Conservation (phyloP, 2,113 vertebrate genomes). For the Lepisosteus oculatus region DNA sequence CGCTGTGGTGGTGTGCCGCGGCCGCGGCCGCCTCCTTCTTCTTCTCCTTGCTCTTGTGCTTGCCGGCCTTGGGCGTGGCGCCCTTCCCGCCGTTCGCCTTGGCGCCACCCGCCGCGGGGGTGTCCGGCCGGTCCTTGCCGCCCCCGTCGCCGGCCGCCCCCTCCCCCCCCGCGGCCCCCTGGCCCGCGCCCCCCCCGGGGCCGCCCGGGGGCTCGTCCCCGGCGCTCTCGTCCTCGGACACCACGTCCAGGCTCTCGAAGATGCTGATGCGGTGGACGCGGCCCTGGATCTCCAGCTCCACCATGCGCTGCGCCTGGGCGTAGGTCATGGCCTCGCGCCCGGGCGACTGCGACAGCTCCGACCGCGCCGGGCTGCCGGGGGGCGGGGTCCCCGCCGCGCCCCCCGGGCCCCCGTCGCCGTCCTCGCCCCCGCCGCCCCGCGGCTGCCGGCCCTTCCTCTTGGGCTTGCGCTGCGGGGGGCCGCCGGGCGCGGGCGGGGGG, state of each 20-base stretch:
- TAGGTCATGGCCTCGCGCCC: conserved; percentile 94
- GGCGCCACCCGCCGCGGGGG: conserved; percentile 71
- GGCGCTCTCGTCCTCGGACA: conserved; percentile 91
- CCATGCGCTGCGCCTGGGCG: conserved; percentile 94
- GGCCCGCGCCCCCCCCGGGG: conserved; percentile 65
- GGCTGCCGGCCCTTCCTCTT: conserved; percentile 91
- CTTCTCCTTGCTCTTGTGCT: conserved; percentile 96
- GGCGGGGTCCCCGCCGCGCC: conserved; percentile 45
- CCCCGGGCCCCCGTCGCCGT: conserved; percentile 23
- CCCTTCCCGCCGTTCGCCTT: conserved; percentile 64
- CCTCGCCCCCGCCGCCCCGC: conserved; percentile 61
- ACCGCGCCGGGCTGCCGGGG: conserved; percentile 81
- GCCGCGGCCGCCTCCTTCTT: conserved; percentile 80
- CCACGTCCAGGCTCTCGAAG: conserved; percentile 93
- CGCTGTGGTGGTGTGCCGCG: conserved; percentile 64
- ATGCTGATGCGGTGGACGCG: conserved; percentile 95
- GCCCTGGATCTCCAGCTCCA: conserved; percentile 92
- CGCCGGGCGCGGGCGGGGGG: conserved; percentile 79
- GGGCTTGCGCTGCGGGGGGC: conserved; percentile 85
- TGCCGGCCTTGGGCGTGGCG: conserved; percentile 84
- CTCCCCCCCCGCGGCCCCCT: conserved; percentile 38
- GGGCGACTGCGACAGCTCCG: conserved; percentile 86
- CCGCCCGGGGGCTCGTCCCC: conserved; percentile 77
- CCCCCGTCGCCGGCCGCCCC: conserved; percentile 61
- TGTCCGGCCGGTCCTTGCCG: conserved; percentile 35